phyloP scores from a whole-genome alignment of 2,113 vertebrate genomes.

The Eulemur macaco region DNA sequence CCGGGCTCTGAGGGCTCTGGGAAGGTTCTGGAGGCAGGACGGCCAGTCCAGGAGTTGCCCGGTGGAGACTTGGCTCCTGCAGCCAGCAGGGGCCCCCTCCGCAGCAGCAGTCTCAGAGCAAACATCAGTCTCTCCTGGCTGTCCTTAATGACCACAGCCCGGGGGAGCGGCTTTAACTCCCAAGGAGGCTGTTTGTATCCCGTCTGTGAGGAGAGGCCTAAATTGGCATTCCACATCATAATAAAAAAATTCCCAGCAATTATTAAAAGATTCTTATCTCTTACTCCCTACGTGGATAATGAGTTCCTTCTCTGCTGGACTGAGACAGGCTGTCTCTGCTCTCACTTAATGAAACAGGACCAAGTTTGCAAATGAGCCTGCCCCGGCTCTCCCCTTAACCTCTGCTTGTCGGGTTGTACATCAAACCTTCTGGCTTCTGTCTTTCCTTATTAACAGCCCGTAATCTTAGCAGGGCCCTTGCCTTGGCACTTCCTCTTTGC shows the following conservation, averaged over 20 bases:
- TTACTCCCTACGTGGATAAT: slow-evolving; percentile 90
- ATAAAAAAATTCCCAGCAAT: slow-evolving; percentile 89
- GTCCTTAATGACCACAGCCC: slow-evolving; percentile 85
- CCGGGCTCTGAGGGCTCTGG: background rate
- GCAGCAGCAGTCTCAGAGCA: slow-evolving; percentile 76
- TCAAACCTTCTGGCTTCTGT: slow-evolving; percentile 88
- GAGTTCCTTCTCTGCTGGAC: slow-evolving; percentile 90
- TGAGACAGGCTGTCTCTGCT: slow-evolving; percentile 91
- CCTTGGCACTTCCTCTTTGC: slow-evolving; percentile 84
- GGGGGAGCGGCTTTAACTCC: slow-evolving; percentile 78
- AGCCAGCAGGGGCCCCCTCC: slow-evolving; percentile 60
- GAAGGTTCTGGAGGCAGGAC: background rate
- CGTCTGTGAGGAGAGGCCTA: slow-evolving; percentile 81
- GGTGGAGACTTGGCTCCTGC: slow-evolving; percentile 67
- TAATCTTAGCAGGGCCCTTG: slow-evolving; percentile 85
- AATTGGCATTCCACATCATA: slow-evolving; percentile 89
- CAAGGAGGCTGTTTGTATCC: slow-evolving; percentile 84
- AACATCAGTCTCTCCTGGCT: slow-evolving; percentile 81
- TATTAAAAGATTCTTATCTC: slow-evolving; percentile 93
- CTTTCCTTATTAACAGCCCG: slow-evolving; percentile 89
- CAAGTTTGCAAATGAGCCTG: slow-evolving; percentile 89
- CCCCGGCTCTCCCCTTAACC: slow-evolving; percentile 86
- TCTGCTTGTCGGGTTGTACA: slow-evolving; percentile 89
- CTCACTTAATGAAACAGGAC: slow-evolving; percentile 89
- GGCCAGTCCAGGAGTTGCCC: background rate